phyloP scores from a whole-genome alignment of 2,113 vertebrate species.

The Fulmarus glacialis region DNA sequence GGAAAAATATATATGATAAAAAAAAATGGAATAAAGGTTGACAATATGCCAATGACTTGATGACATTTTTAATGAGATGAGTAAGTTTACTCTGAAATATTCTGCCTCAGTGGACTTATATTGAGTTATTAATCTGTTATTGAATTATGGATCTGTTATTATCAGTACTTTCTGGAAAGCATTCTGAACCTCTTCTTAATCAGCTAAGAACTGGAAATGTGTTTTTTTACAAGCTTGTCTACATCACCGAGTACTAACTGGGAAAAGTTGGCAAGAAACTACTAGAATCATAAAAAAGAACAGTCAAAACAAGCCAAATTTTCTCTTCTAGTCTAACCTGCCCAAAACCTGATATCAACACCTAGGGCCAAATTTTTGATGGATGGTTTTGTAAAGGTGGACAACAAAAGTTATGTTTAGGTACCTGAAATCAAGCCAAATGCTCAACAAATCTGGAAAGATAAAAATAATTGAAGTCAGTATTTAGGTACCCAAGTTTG shows the following conservation, averaged over 20 bases:
- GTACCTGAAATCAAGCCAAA: not conserved
- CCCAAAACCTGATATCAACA: not conserved
- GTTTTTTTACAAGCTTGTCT: not conserved
- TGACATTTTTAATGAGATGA: not conserved
- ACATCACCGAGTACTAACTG: no score
- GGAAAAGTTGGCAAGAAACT: not conserved
- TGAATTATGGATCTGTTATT: not conserved
- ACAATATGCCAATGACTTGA: not conserved
- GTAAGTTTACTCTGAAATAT: not conserved
- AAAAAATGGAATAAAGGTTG: not conserved
- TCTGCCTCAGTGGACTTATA: not conserved
- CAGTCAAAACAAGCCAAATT: not conserved
- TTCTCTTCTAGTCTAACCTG: not conserved
- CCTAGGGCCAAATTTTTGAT: not conserved
- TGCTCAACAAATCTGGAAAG: not conserved
- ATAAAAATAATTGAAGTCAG: not conserved
- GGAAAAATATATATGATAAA: not conserved
- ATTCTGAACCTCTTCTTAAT: not conserved
- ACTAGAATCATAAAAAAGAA: not conserved
- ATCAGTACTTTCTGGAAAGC: not conserved
- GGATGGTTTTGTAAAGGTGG: not conserved
- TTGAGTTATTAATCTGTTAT: not conserved
- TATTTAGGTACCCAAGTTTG: not conserved
- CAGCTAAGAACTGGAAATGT: not conserved
- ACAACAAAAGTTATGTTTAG: not conserved